Conservation (phyloP, 2,888 invertebrate genomes). For the Campoplex nolae region DNA sequence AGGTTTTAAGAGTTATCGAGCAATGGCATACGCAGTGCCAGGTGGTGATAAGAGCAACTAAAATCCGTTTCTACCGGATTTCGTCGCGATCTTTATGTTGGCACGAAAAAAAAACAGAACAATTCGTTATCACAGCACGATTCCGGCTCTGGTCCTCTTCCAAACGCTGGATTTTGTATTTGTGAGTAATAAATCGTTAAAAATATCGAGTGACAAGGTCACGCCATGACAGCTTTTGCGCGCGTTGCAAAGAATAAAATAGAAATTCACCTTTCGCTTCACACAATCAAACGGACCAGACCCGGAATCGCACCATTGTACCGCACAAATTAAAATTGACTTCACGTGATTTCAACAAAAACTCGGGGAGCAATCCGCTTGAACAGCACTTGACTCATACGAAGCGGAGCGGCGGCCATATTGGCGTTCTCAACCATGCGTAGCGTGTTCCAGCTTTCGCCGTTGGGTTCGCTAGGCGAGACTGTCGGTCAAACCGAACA, state of each 20-base stretch:
- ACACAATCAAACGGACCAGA: not conserved
- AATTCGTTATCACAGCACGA: not conserved
- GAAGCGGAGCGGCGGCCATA: not conserved
- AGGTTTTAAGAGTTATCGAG: not conserved
- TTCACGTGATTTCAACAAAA: not conserved
- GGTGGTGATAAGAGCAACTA: not conserved
- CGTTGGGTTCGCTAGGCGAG: not conserved
- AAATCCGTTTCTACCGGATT: not conserved
- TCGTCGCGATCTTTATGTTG: not conserved
- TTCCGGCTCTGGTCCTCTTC: not conserved
- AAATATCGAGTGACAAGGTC: not conserved
- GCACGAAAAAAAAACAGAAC: not conserved
- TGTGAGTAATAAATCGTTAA: not conserved
- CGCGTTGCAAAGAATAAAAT: not conserved
- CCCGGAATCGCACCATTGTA: not conserved
- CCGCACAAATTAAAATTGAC: not conserved
- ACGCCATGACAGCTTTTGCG: not conserved
- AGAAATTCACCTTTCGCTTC: not conserved
- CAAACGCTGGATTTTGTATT: not conserved
- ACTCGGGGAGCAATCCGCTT: not conserved
- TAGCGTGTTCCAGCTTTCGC: not conserved
- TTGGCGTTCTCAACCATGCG: not conserved
- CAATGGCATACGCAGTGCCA: not conserved
- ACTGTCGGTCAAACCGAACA: not conserved
- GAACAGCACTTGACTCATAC: not conserved